Conservation (phyloP, 1,140 invertebrate genomes). For the Eumaeus atala region DNA sequence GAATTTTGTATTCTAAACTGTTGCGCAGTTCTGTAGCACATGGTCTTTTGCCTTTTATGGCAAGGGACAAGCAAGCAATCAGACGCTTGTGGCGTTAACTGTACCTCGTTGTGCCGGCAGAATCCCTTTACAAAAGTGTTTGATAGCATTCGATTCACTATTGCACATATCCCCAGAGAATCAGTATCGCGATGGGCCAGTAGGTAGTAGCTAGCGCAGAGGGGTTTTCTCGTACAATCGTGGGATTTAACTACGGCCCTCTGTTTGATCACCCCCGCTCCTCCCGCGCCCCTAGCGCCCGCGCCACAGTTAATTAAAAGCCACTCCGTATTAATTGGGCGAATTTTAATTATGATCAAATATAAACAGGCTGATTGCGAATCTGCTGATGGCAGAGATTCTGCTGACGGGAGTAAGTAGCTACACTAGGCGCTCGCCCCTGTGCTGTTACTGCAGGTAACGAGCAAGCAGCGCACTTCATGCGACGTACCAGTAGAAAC, state of each 20-base stretch:
- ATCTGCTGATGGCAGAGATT: slow-evolving; percentile 14
- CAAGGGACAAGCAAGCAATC: too few species aligned
- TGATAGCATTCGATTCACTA: too few species aligned
- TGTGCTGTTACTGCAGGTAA: background rate
- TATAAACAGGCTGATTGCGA: slow-evolving; percentile 22
- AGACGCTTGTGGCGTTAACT: too few species aligned
- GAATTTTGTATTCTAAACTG: too few species aligned
- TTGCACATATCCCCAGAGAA: background rate
- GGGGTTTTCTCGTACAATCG: background rate
- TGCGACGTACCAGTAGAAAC: too few species aligned
- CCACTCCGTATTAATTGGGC: slow-evolving; percentile 38
- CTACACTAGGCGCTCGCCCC: too few species aligned
- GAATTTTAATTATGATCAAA: slow-evolving; percentile 53
- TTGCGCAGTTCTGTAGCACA: too few species aligned
- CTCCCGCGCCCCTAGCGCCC: slow-evolving; percentile 5
- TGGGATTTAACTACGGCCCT: slow-evolving; percentile 8
- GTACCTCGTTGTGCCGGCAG: too few species aligned
- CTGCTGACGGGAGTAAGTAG: background rate
- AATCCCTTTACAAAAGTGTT: too few species aligned
- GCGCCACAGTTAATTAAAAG: slow-evolving; percentile 33
- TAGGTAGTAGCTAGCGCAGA: background rate
- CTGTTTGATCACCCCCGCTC: slow-evolving; percentile 11
- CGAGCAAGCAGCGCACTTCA: too few species aligned
- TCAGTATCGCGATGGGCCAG: background rate
- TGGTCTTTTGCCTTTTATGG: too few species aligned